phyloP scores from a whole-genome alignment of 2,113 vertebrate species.

The Bubalus kerabau region DNA sequence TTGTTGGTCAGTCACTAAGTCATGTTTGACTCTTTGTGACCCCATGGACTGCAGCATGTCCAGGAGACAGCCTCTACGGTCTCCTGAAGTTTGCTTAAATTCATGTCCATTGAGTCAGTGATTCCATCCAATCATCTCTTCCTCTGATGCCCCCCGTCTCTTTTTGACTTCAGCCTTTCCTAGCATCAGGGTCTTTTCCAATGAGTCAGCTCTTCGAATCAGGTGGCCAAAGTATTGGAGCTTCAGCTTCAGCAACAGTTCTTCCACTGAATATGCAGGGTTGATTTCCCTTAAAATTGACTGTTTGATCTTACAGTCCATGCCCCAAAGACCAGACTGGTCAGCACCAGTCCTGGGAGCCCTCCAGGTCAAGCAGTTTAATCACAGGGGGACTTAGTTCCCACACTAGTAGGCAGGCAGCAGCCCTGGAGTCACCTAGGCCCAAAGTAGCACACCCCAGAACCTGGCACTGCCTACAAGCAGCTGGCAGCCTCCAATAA shows the following conservation, averaged over 20 bases:
- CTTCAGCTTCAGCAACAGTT: too few species aligned
- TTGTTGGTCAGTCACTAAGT: neutral
- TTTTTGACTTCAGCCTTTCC: too few species aligned
- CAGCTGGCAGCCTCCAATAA: neutral
- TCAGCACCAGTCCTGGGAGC: neutral
- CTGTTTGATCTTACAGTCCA: neutral
- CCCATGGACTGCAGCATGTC: too few species aligned
- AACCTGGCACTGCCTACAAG: neutral
- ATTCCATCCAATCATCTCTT: too few species aligned
- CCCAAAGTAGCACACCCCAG: neutral
- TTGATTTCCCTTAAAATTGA: neutral
- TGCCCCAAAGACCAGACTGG: neutral
- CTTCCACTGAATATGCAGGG: too few species aligned
- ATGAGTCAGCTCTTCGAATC: too few species aligned
- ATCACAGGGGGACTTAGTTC: neutral
- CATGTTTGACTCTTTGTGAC: neutral
- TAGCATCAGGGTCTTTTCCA: too few species aligned
- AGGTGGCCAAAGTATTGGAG: too few species aligned
- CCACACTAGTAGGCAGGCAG: neutral
- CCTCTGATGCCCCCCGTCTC: too few species aligned
- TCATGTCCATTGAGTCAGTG: too few species aligned
- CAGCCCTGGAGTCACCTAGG: neutral
- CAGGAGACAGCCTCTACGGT: too few species aligned
- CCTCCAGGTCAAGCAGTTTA: neutral
- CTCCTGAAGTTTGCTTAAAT: too few species aligned